phyloP scores from a whole-genome alignment of 53 echinoderm and acorn worm genomes.

The Mesocentrotus franciscanus region DNA sequence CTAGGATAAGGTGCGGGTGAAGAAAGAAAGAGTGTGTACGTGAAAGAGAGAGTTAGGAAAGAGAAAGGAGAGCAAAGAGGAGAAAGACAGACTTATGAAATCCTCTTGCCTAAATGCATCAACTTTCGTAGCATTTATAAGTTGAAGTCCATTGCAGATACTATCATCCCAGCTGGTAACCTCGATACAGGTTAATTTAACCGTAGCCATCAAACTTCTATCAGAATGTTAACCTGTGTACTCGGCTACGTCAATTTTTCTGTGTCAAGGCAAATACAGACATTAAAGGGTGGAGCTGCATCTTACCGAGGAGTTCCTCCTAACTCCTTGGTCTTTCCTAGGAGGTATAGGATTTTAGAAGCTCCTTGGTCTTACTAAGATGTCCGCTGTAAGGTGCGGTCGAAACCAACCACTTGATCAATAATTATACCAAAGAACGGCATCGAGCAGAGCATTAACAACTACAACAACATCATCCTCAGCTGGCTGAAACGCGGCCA shows the following conservation, averaged over 20 bases:
- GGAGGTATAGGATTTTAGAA: no score
- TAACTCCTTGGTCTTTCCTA: no score
- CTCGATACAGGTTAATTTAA: not conserved
- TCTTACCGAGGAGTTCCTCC: not conserved
- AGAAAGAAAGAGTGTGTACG: not conserved
- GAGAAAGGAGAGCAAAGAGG: no score
- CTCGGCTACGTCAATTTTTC: not conserved
- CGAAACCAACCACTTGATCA: no score
- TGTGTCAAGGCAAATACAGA: not conserved
- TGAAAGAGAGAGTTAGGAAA: not conserved
- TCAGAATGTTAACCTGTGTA: not conserved
- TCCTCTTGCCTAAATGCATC: not conserved
- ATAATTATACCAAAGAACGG: no score
- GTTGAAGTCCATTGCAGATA: not conserved
- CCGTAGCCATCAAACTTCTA: not conserved
- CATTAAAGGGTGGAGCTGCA: not conserved
- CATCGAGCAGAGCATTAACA: no score
- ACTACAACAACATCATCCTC: no score
- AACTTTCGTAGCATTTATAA: not conserved
- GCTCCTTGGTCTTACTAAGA: no score
- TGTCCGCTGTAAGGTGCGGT: no score
- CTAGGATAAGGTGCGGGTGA: not conserved
- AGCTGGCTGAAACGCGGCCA: no score
- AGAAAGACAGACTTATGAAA: not conserved
- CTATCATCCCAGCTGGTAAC: not conserved